Evolutionary conservation across 1,140 invertebrate genomes (phyloP).

Genomic region (Eufriesea mexicana): DNA sequence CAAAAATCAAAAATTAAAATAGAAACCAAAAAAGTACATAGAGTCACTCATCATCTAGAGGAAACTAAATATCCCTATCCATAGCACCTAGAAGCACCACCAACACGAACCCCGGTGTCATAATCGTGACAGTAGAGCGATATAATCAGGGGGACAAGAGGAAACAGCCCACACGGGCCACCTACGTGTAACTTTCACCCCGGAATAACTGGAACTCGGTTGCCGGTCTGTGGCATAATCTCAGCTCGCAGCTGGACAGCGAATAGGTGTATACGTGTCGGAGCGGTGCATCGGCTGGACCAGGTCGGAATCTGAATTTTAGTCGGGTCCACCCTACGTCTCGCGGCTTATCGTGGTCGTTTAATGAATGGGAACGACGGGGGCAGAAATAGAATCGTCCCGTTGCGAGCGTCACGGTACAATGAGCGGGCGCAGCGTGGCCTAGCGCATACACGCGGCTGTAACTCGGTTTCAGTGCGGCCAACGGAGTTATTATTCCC

Average conservation of each 20-base stretch:
- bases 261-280: not conserved
- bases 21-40: too few relatives aligned
- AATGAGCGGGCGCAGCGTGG: not conserved
- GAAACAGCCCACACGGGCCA: not conserved
- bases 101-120: too few relatives aligned
- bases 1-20: too few relatives aligned
- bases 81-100: too few relatives aligned
- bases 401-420: not conserved
- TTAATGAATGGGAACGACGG: slow-evolving; percentile 26
- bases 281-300: not conserved
- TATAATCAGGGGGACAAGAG: not conserved
- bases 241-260: not conserved
- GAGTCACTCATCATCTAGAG: too few relatives aligned
- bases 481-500: not conserved
- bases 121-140: not conserved
- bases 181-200: not conserved
- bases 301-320: slow-evolving; percentile 18
- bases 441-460: not conserved
- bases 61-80: too few relatives aligned
- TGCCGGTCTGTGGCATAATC: not conserved
- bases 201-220: slow-evolving; percentile 10
- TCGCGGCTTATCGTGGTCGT: slow-evolving; percentile 5
- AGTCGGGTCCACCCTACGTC: not conserved
- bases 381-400: slow-evolving; percentile 32
- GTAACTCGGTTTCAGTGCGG: not conserved